A percentile compares a stretch with the other conserved stretches of the same genome.
Conservation (phyloP, 2,797 vertebrate species). For the Lophotriccus pileatus region DNA sequence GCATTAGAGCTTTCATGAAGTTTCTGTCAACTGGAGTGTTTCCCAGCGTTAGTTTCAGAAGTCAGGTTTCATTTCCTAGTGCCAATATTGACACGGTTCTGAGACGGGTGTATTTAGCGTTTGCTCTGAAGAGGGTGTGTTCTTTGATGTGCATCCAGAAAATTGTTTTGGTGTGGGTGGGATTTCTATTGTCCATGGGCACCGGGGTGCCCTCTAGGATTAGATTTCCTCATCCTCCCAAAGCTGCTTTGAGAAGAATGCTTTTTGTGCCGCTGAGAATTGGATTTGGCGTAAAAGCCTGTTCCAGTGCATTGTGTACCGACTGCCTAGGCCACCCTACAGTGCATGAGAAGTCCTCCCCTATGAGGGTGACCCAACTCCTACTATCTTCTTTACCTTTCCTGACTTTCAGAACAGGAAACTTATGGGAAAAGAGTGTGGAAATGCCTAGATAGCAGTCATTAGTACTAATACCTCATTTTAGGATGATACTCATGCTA, state of each 20-base stretch:
- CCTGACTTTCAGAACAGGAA: not conserved
- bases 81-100: not conserved
- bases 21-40: not conserved
- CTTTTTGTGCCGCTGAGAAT: slow-evolving; percentile 15
- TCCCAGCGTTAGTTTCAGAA: not conserved
- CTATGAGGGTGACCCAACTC: not conserved
- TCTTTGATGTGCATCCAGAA: slow-evolving; percentile 33
- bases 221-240: slow-evolving; percentile 32
- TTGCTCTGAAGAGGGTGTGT: not conserved
- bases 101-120: not conserved
- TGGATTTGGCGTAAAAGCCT: not conserved
- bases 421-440: not conserved
- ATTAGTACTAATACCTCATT: not conserved
- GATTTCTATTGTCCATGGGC: not conserved
- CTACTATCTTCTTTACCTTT: not conserved
- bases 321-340: not conserved
- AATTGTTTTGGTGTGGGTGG: slow-evolving; percentile 36
- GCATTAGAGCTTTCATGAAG: not conserved
- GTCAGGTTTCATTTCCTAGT: not conserved
- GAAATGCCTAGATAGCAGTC: not conserved
- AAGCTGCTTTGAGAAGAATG: slow-evolving; percentile 44
- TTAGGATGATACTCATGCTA: not conserved
- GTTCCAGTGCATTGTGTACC: not conserved
- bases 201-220: not conserved
- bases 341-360: not conserved